Evolutionary conservation across 2,797 vertebrate species (phyloP), one percentile per base, ranked within the genome.

Genomic region (Trematocara caparti): DNA sequence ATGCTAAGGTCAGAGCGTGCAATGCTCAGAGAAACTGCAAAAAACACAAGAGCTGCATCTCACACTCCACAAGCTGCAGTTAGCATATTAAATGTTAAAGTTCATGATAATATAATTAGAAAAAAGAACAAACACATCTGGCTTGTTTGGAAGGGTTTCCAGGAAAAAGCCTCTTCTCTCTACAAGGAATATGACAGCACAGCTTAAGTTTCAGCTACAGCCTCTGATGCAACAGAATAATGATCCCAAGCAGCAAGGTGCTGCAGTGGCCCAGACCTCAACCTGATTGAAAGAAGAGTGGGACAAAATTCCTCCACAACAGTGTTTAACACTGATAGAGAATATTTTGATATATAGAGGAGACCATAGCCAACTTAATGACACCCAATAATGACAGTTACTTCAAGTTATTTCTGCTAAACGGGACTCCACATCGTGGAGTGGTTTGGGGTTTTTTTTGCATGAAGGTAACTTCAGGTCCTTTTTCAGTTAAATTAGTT

Each of bases 401-500:
- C 36, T 40, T 6, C n/a, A 6, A 40, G 34, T 40, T 40, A 2
- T 14, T 64, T 38, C 36, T 64, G 7, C 19, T 40, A 43, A 6
- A 15, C 3, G 0, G 13, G 59, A 38, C 36, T 40, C 59, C 59
- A 64, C 3, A 64, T 38, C 4, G 3, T 38, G 59, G 36, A 40
- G 34, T 14, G 34, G 27, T 57, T 32, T 57, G 53, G 5, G 1
- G 0, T 0, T 2, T 24, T 38, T 38, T 59, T 57, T 34, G 32
- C 32, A 62, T 64, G 1, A 64, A 36, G 32, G 11, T 62, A 62
- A 62, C 53, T 10, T 57, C 27, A 32, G 15, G 55, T n/a, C 30
- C 10, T 34, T 57, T 30, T 59, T 59, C 55, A 64, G n/a, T 64
- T 40, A 64, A 64, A 64, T 57, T 11, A 57, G 53, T 4, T 57